Base-by-base conservation (phyloP, 1,140 invertebrate species). In the Temnothorax longispinosus region DNA sequence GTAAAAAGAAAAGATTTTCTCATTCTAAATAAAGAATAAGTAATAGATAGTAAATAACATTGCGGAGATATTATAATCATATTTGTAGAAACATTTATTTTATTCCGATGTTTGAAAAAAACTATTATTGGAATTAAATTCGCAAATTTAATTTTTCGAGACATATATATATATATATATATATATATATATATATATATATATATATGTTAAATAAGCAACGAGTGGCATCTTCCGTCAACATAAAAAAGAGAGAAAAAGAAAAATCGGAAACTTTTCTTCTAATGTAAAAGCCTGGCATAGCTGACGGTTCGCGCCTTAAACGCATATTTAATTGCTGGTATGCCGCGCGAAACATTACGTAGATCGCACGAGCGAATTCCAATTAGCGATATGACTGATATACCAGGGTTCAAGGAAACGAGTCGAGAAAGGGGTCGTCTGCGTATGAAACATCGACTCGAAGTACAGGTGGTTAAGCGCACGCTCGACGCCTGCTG, bases 351-450 rank as follows among this genome's bases (percentile, higher is more conserved):
- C 84, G 71, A 89, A 71, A 89, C 88, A 89, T 62, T 69, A 27
- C 27, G 88, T 87, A 89, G 88, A 90, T 90, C 88, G 88, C 76
- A 87, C 76, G 76, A 89, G 64, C 88, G 88, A 90, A 89, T 90
- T 90, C 88, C 88, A 90, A 90, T 90, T 90, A 90, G 84, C 88
- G 88, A 90, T 90, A 72, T 90, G 88, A 90, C 88, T 90, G 88
- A 90, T 90, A 90, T 82, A 89, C 41, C 52, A 52, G 76, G 71
- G 88, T 90, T 90, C 88, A 90, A 90, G 88, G 88, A 90, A 89
- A 89, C 88, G 32, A 13, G 52, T 60, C n/a, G 72, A 75, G 88
- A 89, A 89, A 89, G 62, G 71, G 88, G 88, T 89, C 88, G 85
- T 77, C 76, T 65, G 76, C 54, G 69, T 84, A 84, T 75, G 69